Evolutionary conservation across 30 jellyfish, hydroid and myxozoan genomes (phyloP).

Genomic region (Chrysaora quinquecirrha): DNA sequence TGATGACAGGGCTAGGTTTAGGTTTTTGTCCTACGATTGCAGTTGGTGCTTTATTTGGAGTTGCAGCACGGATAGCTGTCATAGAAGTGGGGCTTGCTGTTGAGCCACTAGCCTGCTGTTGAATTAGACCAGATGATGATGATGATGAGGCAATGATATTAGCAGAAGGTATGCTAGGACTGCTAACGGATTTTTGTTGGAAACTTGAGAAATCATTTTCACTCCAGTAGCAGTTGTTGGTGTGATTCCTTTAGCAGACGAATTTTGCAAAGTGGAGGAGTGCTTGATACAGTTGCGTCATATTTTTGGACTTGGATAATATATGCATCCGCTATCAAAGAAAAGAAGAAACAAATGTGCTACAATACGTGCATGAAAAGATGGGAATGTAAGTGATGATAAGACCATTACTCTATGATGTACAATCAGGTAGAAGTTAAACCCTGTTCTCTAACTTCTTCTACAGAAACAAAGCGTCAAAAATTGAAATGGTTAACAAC

Average conservation of each 20-base stretch:
- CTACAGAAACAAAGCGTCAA: too few species aligned
- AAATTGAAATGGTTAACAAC: too few species aligned
- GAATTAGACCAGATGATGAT: background rate
- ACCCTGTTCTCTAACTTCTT: too few species aligned
- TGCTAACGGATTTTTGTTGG: constrained; percentile 25
- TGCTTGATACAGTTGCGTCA: constrained; percentile 75
- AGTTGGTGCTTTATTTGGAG: constrained; percentile 33
- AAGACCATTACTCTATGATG: too few species aligned
- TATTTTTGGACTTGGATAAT: constrained; percentile 91
- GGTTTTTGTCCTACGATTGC: constrained; percentile 25
- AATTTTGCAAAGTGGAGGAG: constrained; percentile 60
- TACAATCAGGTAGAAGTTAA: too few species aligned
- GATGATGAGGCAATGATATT: background rate
- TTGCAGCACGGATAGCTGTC: constrained; percentile 4
- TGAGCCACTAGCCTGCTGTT: constrained; percentile 1
- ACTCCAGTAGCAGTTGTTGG: constrained; percentile 56
- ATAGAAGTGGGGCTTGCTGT: constrained; percentile 21
- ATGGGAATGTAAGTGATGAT: too few species aligned
- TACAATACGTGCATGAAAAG: too few species aligned
- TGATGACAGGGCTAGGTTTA: constrained; percentile 6
- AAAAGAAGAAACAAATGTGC: background rate
- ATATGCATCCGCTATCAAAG: constrained; percentile 92
- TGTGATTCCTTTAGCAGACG: constrained; percentile 48
- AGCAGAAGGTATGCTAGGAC: constrained; percentile 18
- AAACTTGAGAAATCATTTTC: constrained; percentile 36